Conservation (phyloP, 1,140 invertebrate genomes). For the Drosophila nigromelanica region DNA sequence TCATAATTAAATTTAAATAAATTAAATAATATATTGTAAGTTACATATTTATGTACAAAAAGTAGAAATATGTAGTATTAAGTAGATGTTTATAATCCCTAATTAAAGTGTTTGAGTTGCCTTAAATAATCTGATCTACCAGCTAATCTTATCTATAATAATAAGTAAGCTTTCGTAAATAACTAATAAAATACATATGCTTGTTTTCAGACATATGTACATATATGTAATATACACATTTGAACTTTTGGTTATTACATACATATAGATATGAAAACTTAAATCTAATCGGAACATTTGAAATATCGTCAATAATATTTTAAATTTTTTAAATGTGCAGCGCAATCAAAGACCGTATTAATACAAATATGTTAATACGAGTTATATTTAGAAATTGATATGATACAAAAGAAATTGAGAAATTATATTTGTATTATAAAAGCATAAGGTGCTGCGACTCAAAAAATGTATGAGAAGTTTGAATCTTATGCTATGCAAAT, state of each 20-base stretch:
- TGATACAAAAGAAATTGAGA: constrained; percentile 8
- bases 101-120: background rate
- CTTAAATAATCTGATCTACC: constrained; percentile 23
- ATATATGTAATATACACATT: constrained; percentile 12
- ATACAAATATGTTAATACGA: constrained; percentile 3
- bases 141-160: constrained; percentile 16
- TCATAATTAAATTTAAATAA: constrained; percentile 19
- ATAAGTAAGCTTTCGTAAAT: background rate
- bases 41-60: constrained; percentile 9
- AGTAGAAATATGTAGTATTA: background rate
- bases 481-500: constrained; percentile 25
- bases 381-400: constrained; percentile 4
- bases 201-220: background rate
- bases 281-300: constrained; percentile 9
- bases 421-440: constrained; percentile 3
- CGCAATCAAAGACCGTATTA: constrained; percentile 9
- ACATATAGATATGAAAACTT: constrained; percentile 27
- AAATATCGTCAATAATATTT: background rate
- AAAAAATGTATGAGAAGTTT: constrained; percentile 22
- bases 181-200: constrained; percentile 14
- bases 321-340: constrained; percentile 9
- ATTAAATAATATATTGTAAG: constrained; percentile 7
- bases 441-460: constrained; percentile 29
- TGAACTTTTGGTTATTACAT: constrained; percentile 1
- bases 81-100: background rate